Base-by-base conservation (phyloP, 2,888 invertebrate genomes). In the Caenorhabditis japonica region DNA sequence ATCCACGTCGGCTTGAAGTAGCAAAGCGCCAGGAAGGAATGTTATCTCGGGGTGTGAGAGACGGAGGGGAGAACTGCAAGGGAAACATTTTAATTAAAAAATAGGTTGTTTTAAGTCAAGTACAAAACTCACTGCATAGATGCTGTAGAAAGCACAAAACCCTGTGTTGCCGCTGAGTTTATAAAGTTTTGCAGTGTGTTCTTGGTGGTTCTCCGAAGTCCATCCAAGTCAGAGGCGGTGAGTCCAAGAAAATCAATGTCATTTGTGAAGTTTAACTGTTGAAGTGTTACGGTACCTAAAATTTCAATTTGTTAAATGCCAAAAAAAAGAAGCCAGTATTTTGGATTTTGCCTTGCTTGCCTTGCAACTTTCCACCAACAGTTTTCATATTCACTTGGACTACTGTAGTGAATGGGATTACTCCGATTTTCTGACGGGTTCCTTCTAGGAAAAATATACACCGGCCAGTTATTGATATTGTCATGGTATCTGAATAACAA, bases 1-100 rank as follows among this genome's bases (percentile, higher is more conserved):
- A 59, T 82, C 81, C 15, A 80, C 76, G 53, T 82, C 80, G 8
- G 79, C 79, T 56, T 82, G 79, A 10, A 82, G 71, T 8, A 80
- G 60, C n/a, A 82, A 43, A 12, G 77, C 62, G 55, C 61, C 62
- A 3, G 62, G 64, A n/a, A 78, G 55, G 19, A 80, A 58, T 1
- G 77, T 61, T 1, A 82, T 52, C 60, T 76, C 72, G 10, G 80
- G 77, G 49, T 77, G 66, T 39, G 62, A 75, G 7, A 82, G 59
- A 7, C 76, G 73, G 13, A 82, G 68, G 0, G 81, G 81, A 1
- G 76, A 62, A 23, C 79, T 81, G 73, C 46, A 78, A 73, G 3
- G 12, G 30, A 36, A 8, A 38, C 33, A 15, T 15, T 3, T 25
- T 38, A 13, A 41, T 21, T 36, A 56, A 19, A 43, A 51, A 15